phyloP scores from a whole-genome alignment of 2,888 invertebrate genomes.

The Sinohyriopsis cumingii region DNA sequence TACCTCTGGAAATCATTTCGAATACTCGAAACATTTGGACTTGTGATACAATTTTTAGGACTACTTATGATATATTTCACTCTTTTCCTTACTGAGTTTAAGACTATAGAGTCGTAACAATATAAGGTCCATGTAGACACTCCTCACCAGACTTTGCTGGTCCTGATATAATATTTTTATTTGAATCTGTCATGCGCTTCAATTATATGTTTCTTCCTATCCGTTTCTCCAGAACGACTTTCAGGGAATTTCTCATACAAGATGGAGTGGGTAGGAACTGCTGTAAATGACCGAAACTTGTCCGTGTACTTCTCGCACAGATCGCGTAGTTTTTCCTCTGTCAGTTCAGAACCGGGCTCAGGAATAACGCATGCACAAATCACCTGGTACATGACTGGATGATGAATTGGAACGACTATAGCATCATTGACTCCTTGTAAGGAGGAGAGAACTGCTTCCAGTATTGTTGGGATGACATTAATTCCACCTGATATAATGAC shows the following conservation, averaged over 20 bases:
- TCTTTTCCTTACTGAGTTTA: too few species aligned
- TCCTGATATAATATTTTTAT: background rate
- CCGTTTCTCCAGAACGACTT: background rate
- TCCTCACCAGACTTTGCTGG: too few species aligned
- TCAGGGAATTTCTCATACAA: constrained; percentile 1
- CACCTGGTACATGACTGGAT: constrained; percentile 6
- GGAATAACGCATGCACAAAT: constrained; percentile 7
- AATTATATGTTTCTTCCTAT: background rate
- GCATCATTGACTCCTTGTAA: constrained; percentile 4
- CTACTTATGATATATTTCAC: too few species aligned
- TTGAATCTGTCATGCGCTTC: constrained; percentile 1
- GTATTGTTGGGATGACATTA: constrained; percentile 17
- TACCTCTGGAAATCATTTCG: too few species aligned
- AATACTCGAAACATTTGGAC: too few species aligned
- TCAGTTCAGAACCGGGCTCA: background rate
- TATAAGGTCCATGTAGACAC: too few species aligned
- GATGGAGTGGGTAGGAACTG: constrained; percentile 1
- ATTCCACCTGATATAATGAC: constrained; percentile 21
- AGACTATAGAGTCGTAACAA: too few species aligned
- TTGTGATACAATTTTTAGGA: too few species aligned
- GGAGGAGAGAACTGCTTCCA: constrained; percentile 12
- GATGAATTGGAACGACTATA: constrained; percentile 1
- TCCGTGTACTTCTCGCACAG: constrained; percentile 5
- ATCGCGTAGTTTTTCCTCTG: constrained; percentile 2
- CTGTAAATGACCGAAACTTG: constrained; percentile 1